A percentile compares a stretch with the other conserved stretches of the same genome.
Evolutionary conservation across 2,113 vertebrate species (phyloP).

Genomic region (Microcebus tavaratra): DNA sequence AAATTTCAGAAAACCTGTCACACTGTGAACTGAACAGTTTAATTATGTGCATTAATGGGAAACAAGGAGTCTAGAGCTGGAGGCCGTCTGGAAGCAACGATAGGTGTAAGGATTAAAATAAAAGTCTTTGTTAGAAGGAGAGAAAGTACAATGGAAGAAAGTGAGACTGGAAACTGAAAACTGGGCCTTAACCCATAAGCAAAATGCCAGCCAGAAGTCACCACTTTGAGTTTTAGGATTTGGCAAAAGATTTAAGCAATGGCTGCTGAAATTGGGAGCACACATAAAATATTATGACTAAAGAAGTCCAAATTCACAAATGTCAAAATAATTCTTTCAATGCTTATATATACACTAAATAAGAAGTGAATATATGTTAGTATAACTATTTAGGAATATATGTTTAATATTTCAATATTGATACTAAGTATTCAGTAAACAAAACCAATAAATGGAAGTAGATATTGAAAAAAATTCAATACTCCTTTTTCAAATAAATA

Average conservation of each 20-base stretch:
- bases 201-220: not conserved
- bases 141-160: not conserved
- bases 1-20: not conserved
- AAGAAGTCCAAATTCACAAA: not conserved
- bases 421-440: not conserved
- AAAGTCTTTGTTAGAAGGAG: not conserved
- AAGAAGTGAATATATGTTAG: not conserved
- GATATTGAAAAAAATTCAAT: not conserved
- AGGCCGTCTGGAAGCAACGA: not conserved
- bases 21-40: not conserved
- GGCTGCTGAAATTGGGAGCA: not conserved
- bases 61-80: not conserved
- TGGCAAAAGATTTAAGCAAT: not conserved
- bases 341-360: not conserved
- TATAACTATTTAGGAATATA: not conserved
- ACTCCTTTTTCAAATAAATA: not conserved
- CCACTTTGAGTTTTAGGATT: not conserved
- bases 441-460: not conserved
- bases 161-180: not conserved
- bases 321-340: not conserved
- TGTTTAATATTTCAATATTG: not conserved
- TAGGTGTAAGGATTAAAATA: not conserved
- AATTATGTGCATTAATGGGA: not conserved
- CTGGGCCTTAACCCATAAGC: not conserved
- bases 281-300: not conserved